Conservation (phyloP, 2,797 vertebrate genomes). For the Rhynchotus rufescens region DNA sequence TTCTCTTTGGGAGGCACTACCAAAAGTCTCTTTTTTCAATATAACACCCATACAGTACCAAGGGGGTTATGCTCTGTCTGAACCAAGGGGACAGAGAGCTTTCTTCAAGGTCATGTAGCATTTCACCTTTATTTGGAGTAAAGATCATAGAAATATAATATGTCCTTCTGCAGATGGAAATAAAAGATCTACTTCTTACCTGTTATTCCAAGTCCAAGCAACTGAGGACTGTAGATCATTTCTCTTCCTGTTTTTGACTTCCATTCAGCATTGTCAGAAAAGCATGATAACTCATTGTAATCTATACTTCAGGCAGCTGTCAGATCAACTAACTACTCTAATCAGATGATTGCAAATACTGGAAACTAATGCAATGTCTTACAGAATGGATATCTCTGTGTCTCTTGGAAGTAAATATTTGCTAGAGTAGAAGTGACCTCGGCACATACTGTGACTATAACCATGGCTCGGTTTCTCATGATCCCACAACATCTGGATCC, state of each 20-base stretch:
- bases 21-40: neutral
- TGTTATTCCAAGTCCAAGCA: constrained; percentile 17
- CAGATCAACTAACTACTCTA: constrained; percentile 16
- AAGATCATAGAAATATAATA: neutral
- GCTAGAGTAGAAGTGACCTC: neutral
- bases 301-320: constrained; percentile 21
- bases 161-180: constrained; percentile 25
- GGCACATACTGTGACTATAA: neutral
- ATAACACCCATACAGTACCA: neutral
- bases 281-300: constrained; percentile 37
- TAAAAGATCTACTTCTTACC: constrained; percentile 30
- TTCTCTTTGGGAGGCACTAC: constrained; percentile 11
- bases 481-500: neutral
- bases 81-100: neutral
- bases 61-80: neutral
- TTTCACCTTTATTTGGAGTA: constrained; percentile 15
- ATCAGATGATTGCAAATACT: neutral
- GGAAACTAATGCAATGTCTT: neutral
- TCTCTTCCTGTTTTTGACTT: constrained; percentile 22
- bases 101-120: constrained; percentile 28
- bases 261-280: constrained; percentile 20
- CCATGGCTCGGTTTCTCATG: neutral
- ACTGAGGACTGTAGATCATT: constrained; percentile 17
- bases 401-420: constrained; percentile 43
- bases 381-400: neutral